A percentile compares a stretch with the other conserved stretches of the same genome.
phyloP scores from a whole-genome alignment of 2,113 vertebrate genomes.

The Callospermophilus lateralis region DNA sequence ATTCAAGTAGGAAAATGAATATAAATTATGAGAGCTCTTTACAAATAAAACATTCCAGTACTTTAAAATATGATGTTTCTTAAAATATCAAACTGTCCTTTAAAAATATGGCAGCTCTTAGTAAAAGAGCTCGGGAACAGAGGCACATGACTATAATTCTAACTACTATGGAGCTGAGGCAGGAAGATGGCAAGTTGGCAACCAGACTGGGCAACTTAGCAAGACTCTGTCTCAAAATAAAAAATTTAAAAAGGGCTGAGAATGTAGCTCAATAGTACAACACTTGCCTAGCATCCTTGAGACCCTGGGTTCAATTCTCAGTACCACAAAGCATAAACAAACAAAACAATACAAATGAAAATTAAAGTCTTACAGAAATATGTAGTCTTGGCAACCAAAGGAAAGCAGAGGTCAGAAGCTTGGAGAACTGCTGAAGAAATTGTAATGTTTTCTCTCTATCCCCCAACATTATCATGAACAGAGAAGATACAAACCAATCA shows the following conservation, averaged over 20 bases:
- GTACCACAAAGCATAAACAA: background rate
- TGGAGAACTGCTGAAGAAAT: slow-evolving; percentile 91
- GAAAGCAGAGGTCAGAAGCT: slow-evolving; percentile 93
- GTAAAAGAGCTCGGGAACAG: background rate
- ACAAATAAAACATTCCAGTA: background rate
- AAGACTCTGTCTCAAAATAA: background rate
- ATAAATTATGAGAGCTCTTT: background rate
- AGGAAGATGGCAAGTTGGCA: background rate
- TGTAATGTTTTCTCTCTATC: slow-evolving; percentile 89
- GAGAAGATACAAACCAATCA: slow-evolving; percentile 95
- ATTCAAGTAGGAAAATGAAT: slow-evolving; percentile 30
- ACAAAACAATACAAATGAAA: background rate
- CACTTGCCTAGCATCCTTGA: background rate
- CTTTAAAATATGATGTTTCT: slow-evolving; percentile 35
- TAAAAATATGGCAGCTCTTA: slow-evolving; percentile 1
- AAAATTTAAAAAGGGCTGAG: background rate
- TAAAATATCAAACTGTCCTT: slow-evolving; percentile 56
- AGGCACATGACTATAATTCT: background rate
- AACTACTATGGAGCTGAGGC: background rate
- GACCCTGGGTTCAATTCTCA: background rate
- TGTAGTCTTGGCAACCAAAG: slow-evolving; percentile 94
- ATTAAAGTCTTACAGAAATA: slow-evolving; percentile 90
- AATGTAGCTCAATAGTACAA: background rate
- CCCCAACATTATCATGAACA: slow-evolving; percentile 95
- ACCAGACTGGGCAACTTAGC: background rate